Percentiles rank a stretch among this genome's conserved stretches.
Evolutionary conservation across 2,113 vertebrate species (phyloP).

Genomic region (Pleuronectes platessa): DNA sequence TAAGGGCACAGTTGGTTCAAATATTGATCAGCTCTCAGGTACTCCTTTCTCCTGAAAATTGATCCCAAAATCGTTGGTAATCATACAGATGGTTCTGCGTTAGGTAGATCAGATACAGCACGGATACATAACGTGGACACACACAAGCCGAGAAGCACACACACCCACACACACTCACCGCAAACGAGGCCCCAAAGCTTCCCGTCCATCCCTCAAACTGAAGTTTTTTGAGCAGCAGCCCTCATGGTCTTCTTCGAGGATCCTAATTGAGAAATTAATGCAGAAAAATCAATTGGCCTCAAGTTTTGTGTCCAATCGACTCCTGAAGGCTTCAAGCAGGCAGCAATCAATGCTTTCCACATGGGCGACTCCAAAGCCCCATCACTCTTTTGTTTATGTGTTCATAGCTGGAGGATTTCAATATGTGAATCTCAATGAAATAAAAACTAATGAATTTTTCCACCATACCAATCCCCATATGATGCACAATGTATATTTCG

Average conservation of each 20-base stretch:
- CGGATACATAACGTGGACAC: constrained; percentile 15
- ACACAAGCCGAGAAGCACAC: constrained; percentile 9
- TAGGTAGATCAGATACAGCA: constrained; percentile 58
- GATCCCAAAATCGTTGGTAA: constrained; percentile 70
- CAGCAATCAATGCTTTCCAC: constrained; percentile 79
- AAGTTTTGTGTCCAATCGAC: constrained; percentile 75
- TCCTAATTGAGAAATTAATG: constrained; percentile 83
- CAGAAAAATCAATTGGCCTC: constrained; percentile 82
- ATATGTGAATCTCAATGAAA: constrained; percentile 76
- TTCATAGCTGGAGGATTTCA: constrained; percentile 77
- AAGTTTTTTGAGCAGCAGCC: constrained; percentile 57
- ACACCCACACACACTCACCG: constrained; percentile 15
- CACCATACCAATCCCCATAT: constrained; percentile 8
- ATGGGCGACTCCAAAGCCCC: constrained; percentile 60
- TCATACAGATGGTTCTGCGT: constrained; percentile 55
- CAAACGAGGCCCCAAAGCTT: constrained; percentile 62
- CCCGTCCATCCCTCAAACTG: constrained; percentile 25
- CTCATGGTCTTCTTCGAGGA: constrained; percentile 61
- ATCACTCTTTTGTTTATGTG: constrained; percentile 71
- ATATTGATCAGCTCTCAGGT: constrained; percentile 76
- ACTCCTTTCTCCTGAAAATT: constrained; percentile 60
- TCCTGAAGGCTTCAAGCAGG: constrained; percentile 75
- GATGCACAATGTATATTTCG: constrained; percentile 48
- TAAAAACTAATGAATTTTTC: constrained; percentile 60
- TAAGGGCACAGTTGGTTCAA: constrained; percentile 62